phyloP scores from a whole-genome alignment of 2,113 vertebrate genomes.

The Arenaria interpres region DNA sequence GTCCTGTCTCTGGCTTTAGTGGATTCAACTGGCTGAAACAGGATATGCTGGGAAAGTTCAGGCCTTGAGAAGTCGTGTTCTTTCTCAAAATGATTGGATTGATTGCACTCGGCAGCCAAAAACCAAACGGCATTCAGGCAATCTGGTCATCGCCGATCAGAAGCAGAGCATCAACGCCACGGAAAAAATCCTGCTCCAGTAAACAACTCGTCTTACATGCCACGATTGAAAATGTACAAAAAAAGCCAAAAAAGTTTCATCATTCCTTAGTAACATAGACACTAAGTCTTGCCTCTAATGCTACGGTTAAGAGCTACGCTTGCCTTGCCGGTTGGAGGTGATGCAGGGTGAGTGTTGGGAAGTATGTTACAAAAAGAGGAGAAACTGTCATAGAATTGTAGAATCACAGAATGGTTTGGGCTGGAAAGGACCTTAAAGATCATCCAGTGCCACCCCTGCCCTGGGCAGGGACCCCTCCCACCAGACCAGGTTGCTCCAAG shows the following conservation, averaged over 20 bases:
- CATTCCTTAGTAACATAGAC: not conserved
- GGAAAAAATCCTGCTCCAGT: not conserved
- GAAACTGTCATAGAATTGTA: not conserved
- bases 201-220: not conserved
- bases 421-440: not conserved
- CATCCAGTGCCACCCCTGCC: not conserved
- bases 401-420: not conserved
- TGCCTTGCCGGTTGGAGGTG: fast-evolving
- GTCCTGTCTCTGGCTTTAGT: not conserved
- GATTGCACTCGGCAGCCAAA: not conserved
- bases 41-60: constrained; percentile 41
- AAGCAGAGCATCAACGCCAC: not conserved
- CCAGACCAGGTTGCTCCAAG: not conserved
- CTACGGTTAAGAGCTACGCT: not conserved
- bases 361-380: not conserved
- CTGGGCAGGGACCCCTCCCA: not conserved
- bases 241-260: not conserved
- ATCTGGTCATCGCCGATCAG: not conserved
- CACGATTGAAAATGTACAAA: not conserved
- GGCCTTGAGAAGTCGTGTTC: not conserved
- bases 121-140: not conserved
- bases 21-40: not conserved
- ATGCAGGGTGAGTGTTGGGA: not conserved
- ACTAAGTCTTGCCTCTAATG: not conserved
- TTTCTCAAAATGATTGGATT: not conserved